Base-by-base conservation (phyloP, 2,888 invertebrate genomes). In the Hyalella azteca region DNA sequence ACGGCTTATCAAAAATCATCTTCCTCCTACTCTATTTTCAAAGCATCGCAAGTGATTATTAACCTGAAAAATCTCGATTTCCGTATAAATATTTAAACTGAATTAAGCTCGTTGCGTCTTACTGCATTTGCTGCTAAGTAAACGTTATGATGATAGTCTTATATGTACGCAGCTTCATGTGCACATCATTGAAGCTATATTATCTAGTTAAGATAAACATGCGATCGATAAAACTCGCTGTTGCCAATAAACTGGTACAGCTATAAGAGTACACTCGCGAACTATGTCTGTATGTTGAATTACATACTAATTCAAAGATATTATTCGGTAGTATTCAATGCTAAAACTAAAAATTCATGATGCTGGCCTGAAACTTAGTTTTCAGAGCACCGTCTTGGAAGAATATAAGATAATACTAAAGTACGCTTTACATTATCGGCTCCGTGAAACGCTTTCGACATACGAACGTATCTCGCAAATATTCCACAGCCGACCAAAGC, bases 331-430 rank as follows among this genome's bases (percentile, higher is more conserved):
- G 36, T 40, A 73, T 32, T 73, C 15, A 11, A 48, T 13, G 48
- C 48, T 73, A 73, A 73, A 7, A 73, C 73, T 73, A 73, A 73
- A 73, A 36, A 73, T 73, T 54, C 54, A 29, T 13, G 54, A 54
- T 54, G 54, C 54, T 26, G 29, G 29, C 4, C 54, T 54, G 54
- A 54, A 54, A 54, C 22, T 54, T 29, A 54, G 29, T 54, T 3
- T 26, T 54, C 54, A 54, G 54, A 54, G 54, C 54, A 54, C 54
- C 54, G 29, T 3, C 54, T 7, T 26, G 22, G 54, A n/a, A 26
- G 29, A 54, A 29, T 54, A 54, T 54, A 54, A 22, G 29, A 29
- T 54, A 54, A 54, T 54, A 54, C 54, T 54, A 54, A 54, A 54
- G 29, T 29, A 54, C 54, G 29, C 54, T 22, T 54, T 26, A 29